Evolutionary conservation across 1,140 invertebrate genomes (phyloP), one percentile per base, ranked within the genome.

Genomic region (honey bee (Apis mellifera)): DNA sequence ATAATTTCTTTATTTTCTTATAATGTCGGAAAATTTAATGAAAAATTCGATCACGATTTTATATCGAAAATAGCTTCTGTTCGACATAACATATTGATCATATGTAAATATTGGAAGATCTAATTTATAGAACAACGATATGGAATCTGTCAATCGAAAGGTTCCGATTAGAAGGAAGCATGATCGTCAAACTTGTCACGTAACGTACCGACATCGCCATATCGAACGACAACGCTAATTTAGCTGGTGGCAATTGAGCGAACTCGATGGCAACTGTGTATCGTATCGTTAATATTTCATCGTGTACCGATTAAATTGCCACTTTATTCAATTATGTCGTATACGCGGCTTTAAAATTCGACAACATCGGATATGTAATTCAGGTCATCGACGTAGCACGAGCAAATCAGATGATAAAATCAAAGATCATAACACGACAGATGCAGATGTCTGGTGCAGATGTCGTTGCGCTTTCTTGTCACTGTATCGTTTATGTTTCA

Each of bases 51-150:
- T 23, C 68, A 19, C 42, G 32, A 66, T 66, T 21, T 9, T 23
- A 17, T 15, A 52, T 52, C 9, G 42, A 70, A 70, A 23, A 15
- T 70, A 19, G 17, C 19, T 17, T 13, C 54, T 12, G 54, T 72
- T n/a, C 17, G 23, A 4, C n/a, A n/a, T n/a, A n/a, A 12, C 9
- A 21, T 50, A 69, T 55, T 21, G 21, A 76, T 59, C 26, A 13
- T 55, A 32, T 32, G 52, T 62, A 71, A 65, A 64, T 82, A 60
- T 71, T 32, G 12, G 13, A 5, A 8, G 50, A 48, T 17, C 32
- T 78, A 82, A 82, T 76, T 82, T 76, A 82, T 76, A 76, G 79
- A 69, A 54, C 64, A 19, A 5, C 50, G 57, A 78, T 50, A 59
- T 42, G 50, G 57, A 19, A 26, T 19, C 71, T 70, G 65, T 62